Evolutionary conservation across 2,113 vertebrate species (phyloP), one percentile per base, ranked within the genome.

Genomic region (Corvus cornix): DNA sequence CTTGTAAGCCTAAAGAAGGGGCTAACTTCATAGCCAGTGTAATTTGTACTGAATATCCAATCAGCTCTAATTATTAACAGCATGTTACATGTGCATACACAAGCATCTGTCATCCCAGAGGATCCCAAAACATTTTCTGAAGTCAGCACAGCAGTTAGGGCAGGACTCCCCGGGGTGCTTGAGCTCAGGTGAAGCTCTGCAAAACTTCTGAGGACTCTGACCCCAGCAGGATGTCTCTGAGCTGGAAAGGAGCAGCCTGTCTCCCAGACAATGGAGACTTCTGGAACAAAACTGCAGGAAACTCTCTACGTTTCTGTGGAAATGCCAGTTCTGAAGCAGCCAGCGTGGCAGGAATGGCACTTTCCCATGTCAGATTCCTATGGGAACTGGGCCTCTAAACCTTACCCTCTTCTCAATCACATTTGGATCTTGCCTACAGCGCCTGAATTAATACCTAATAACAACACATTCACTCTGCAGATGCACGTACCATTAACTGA

Each of bases 51-150:
- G 90, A 96, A 94, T 94, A 93, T 93, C 94, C 94, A 97, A 96
- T 96, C 94, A 96, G 93, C 84, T 67, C 73, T 96, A 96, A 97
- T 97, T 94, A 96, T 96, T 96, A 93, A 84, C 87, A 95, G 83
- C 87, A 96, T 22, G 76, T 89, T 95, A 93, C 92, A 92, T 77
- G 92, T 81, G 91, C 91, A 88, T 93, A 96, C 92, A 93, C 85
- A 95, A 95, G 95, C 96, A 97, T 96, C 96, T 96, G 95, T 22
- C 92, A 96, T 80, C 88, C 93, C 79, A 81, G 90, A 93, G 93
- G 82, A 94, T 95, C 93, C 88, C 88, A 94, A 92, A 74, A 66
- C 64, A 37, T 74, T 90, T 77, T 52, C 80, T 67, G n/a, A 77
- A 96, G 79, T 77, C 92, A 77, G 83, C 60, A 56, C 64, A 86